Base-by-base conservation (phyloP, 2,888 invertebrate genomes). In the Ophion obscuratus region DNA sequence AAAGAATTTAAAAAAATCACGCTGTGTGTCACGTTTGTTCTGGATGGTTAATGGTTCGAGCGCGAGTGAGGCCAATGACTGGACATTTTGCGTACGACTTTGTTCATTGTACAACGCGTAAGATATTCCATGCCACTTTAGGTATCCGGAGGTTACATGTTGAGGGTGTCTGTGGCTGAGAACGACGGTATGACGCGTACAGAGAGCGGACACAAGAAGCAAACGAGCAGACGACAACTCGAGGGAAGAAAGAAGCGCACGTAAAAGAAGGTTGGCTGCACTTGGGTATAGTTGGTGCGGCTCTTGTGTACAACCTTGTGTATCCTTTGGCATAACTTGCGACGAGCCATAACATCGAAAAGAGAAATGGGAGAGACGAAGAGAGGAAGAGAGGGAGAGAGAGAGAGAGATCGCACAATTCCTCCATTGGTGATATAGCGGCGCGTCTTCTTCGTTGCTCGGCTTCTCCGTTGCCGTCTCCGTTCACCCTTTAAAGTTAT, bases 401-500 rank as follows among this genome's bases (percentile, higher is more conserved):
- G 31, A 27, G 74, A 84, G 27, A 59, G 53, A 83, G 59, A 67
- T 85, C 79, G 85, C 85, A 87, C 85, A 86, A 87, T 85, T 87
- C 85, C 78, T 74, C 85, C 79, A 62, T 74, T 82, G 83, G 85
- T 75, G 67, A 79, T 83, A 78, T 83, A 79, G 83, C 74, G 62
- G 70, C 44, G 71, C 76, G 84, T 76, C 80, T 68, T 68, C 74
- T 67, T 67, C 70, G 47, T 47, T 53, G 61, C 57, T n/a, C 68
- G 31, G 31, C 70, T 44, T 80, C 80, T 57, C 31, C 64, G 73
- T 76, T 68, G 83, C 74, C 79, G 79, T 79, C 40, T 66, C 62
- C 53, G 71, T 75, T 76, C 76, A 64, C 85, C 88, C 85, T 87
- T 88, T 88, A 86, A 85, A 85, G 83, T 88, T 62, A 77, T 77